These are phyloP conservation scores for Lasioglossum marginatum DNA, from an alignment of 2,888 invertebrate genomes.

Conservation along the genomic window DNA sequence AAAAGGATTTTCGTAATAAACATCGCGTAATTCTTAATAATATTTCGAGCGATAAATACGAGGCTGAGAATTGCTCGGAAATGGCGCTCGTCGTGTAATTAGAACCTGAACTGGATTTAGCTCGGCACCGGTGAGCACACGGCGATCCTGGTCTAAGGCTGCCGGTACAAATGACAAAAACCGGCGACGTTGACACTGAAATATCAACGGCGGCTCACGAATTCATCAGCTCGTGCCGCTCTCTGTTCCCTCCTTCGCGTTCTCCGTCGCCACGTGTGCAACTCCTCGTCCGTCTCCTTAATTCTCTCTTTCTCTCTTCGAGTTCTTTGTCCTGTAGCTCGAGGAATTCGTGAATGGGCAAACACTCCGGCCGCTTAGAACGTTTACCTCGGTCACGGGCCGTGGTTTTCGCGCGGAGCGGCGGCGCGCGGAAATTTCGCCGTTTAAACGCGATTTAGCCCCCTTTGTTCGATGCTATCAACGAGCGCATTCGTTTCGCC, in stretches of 20 bases:
- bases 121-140: conserved; percentile 32
- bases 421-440: conserved; percentile 7
- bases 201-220: conserved; percentile 75
- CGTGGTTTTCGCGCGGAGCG: background rate
- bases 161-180: conserved; percentile 79
- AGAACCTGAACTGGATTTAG: conserved; percentile 76
- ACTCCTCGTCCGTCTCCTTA: background rate
- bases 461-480: conserved; percentile 14
- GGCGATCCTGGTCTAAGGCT: conserved; percentile 40
- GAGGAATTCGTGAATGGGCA: conserved; percentile 50
- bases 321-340: background rate
- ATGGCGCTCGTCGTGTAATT: conserved; percentile 65
- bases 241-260: conserved; percentile 40
- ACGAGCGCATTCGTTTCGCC: conserved; percentile 7
- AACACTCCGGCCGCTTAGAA: conserved; percentile 19
- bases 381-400: conserved; percentile 26
- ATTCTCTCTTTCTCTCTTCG: background rate
- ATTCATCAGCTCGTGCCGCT: conserved; percentile 66
- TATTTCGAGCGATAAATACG: background rate
- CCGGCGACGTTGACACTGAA: conserved; percentile 76
- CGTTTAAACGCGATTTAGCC: conserved; percentile 18
- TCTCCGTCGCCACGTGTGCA: conserved; percentile 43
- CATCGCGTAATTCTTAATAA: too few relatives aligned
- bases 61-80: background rate
- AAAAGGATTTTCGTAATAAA: too few relatives aligned